Percentiles rank a stretch among this genome's conserved stretches.
These are phyloP conservation scores for Conger conger DNA, from an alignment of 2,113 vertebrate genomes.

Conservation along the genomic window DNA sequence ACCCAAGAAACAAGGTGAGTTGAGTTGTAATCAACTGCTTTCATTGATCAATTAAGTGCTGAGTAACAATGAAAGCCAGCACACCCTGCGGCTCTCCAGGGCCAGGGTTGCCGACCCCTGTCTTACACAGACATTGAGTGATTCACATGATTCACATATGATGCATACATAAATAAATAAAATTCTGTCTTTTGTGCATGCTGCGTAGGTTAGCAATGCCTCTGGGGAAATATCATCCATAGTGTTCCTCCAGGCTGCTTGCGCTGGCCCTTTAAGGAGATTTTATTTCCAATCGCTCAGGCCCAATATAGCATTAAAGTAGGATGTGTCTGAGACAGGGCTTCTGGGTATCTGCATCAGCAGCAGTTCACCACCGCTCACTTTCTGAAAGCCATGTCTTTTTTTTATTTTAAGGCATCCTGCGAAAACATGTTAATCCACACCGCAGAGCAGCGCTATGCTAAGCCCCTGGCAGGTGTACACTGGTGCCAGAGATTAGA, in stretches of 20 bases:
- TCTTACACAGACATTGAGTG: background rate
- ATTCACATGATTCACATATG: background rate
- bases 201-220: background rate
- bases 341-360: slow-evolving; percentile 36
- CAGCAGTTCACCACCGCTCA: slow-evolving; percentile 15
- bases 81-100: no score
- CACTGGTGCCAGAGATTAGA: slow-evolving; percentile 35
- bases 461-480: slow-evolving; percentile 34
- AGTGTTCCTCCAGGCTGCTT: slow-evolving; percentile 37
- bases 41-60: no score
- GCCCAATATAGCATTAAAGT: slow-evolving; percentile 48
- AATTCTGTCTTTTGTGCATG: background rate
- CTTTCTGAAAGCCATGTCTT: slow-evolving; percentile 23
- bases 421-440: slow-evolving; percentile 47
- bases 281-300: slow-evolving; percentile 44
- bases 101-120: no score
- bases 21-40: no score
- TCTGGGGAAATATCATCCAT: slow-evolving; percentile 10
- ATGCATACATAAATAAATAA: background rate
- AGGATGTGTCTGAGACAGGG: slow-evolving; percentile 44
- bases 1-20: no score
- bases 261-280: slow-evolving; percentile 28
- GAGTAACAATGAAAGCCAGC: no score
- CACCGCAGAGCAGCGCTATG: slow-evolving; percentile 41
- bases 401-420: slow-evolving; percentile 40